These are phyloP conservation scores for Calephelis perditalis DNA, from an alignment of 2,888 invertebrate species.

Conservation along the genomic window DNA sequence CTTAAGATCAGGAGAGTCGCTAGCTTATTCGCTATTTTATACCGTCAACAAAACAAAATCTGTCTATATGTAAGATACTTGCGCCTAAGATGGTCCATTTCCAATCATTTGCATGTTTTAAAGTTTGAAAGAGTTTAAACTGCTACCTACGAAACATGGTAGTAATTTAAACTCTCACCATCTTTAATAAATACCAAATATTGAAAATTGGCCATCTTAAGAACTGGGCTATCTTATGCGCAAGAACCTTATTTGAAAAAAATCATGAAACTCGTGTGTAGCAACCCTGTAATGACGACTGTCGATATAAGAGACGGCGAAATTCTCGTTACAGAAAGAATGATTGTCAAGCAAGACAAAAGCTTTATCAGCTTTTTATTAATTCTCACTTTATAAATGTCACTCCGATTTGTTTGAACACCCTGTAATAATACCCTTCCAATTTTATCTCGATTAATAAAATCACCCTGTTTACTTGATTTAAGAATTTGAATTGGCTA, in stretches of 20 bases:
- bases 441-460: not conserved
- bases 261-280: slow-evolving; percentile 13
- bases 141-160: too few relatives aligned
- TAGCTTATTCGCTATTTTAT: too few relatives aligned
- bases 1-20: too few relatives aligned
- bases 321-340: slow-evolving; percentile 51
- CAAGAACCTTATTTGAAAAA: not conserved
- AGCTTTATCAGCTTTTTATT: slow-evolving; percentile 44
- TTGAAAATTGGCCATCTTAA: too few relatives aligned
- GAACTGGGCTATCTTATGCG: too few relatives aligned
- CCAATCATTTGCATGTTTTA: too few relatives aligned
- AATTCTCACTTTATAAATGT: slow-evolving; percentile 37
- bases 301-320: slow-evolving; percentile 40
- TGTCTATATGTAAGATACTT: too few relatives aligned
- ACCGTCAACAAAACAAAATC: too few relatives aligned
- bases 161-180: too few relatives aligned
- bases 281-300: slow-evolving; percentile 39
- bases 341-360: slow-evolving; percentile 46
- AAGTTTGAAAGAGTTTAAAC: too few relatives aligned
- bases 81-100: too few relatives aligned
- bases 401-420: slow-evolving; percentile 5
- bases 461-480: not conserved
- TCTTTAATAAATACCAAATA: too few relatives aligned
- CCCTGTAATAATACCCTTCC: slow-evolving; percentile 10
- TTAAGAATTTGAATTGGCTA: not conserved